phyloP scores from a whole-genome alignment of 2,113 vertebrate genomes.

The Trematomus loennbergii region DNA sequence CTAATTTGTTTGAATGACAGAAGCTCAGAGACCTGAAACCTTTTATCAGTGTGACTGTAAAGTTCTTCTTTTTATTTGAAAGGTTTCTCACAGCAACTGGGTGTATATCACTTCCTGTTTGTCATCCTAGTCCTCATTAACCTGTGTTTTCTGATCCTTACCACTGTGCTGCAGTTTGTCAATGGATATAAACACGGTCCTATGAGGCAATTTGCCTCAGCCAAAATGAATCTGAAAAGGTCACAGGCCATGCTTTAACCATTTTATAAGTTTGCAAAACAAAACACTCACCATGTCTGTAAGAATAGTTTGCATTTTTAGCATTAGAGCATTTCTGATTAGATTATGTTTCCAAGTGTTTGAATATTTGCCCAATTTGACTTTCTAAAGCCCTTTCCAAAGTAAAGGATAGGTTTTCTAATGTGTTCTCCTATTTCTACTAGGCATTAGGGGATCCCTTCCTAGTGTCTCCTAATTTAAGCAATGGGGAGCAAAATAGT shows the following conservation, averaged over 20 bases:
- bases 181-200: neutral
- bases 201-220: neutral
- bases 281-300: neutral
- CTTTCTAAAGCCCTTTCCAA: neutral
- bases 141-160: constrained; percentile 5
- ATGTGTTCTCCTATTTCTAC: neutral
- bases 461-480: neutral
- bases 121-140: constrained; percentile 10
- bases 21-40: constrained; percentile 8
- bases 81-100: neutral
- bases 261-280: neutral
- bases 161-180: constrained; percentile 6
- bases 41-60: constrained; percentile 17
- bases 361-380: neutral
- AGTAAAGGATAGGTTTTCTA: neutral
- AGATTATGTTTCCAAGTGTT: too few relatives aligned
- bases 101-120: constrained; percentile 1
- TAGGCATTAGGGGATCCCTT: neutral
- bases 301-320: neutral
- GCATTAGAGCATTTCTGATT: neutral
- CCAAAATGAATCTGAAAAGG: neutral
- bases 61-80: neutral
- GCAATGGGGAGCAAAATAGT: neutral
- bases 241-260: neutral
- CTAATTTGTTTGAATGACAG: constrained; percentile 33